A percentile compares a stretch with the other conserved stretches of the same genome.
Evolutionary conservation across 2,888 invertebrate genomes (phyloP).

Genomic region (Bursaphelenchus okinawaensis): DNA sequence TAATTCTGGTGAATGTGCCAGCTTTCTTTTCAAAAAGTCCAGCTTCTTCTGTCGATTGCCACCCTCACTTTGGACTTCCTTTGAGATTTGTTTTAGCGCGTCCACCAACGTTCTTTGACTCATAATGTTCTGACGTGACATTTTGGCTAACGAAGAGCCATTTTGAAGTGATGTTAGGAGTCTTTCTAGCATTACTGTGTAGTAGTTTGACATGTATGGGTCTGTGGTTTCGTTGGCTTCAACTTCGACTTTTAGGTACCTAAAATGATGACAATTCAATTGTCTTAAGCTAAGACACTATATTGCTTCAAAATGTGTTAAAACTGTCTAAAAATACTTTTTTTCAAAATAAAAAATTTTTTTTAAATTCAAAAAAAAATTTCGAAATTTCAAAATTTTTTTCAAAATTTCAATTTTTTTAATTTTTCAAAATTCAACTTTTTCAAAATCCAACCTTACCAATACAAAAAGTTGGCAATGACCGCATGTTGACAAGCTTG

Average conservation of each 20-base stretch:
- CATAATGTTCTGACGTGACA: conserved; percentile 70
- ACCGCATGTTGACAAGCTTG: conserved; percentile 77
- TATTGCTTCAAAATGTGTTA: no score
- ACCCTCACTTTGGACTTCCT: conserved; percentile 79
- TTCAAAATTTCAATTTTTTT: no score
- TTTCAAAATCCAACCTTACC: conserved; percentile 62
- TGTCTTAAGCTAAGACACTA: no score
- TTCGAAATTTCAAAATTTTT: no score
- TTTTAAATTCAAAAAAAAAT: no score
- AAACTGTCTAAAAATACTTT: no score
- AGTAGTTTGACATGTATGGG: conserved; percentile 16
- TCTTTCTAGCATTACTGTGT: conserved; percentile 21
- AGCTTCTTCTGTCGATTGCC: conserved; percentile 77
- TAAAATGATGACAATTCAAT: conserved; percentile 66
- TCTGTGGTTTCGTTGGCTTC: conserved; percentile 65
- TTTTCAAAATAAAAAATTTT: no score
- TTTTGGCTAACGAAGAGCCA: conserved; percentile 47
- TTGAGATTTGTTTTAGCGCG: conserved; percentile 69
- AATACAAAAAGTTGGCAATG: conserved; percentile 92
- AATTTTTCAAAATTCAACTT: not conserved
- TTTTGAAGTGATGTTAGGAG: conserved; percentile 63
- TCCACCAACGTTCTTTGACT: conserved; percentile 64
- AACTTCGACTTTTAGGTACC: conserved; percentile 87
- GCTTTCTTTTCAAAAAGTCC: conserved; percentile 22
- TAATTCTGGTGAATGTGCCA: conserved; percentile 60